phyloP scores from a whole-genome alignment of 2,888 invertebrate species.

The Nysson spinosus region DNA sequence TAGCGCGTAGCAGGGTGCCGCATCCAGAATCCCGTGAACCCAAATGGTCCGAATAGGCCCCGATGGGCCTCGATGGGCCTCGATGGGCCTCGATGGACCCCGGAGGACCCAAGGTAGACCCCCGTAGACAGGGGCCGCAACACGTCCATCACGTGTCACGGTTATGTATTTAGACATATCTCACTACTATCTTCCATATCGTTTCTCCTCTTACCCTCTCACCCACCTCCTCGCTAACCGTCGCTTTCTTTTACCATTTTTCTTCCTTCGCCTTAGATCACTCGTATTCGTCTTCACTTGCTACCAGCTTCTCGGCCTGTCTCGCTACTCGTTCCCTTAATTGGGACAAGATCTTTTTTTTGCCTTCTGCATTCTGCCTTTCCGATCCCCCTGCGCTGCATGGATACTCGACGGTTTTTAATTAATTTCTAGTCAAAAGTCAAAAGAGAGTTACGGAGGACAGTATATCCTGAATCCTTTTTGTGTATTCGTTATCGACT shows the following conservation, averaged over 20 bases:
- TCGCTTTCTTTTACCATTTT: conserved; percentile 36
- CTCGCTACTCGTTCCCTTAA: conserved; percentile 2
- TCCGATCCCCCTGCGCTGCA: too few species aligned
- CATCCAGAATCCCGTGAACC: conserved; percentile 61
- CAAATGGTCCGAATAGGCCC: conserved; percentile 47
- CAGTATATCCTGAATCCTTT: too few species aligned
- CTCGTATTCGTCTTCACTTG: conserved; percentile 44
- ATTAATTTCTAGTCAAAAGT: neutral
- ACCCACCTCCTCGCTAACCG: conserved; percentile 14
- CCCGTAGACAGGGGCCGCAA: conserved; percentile 73
- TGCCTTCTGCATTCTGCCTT: too few species aligned
- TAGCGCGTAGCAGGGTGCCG: conserved; percentile 75
- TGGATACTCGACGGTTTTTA: conserved; percentile 11
- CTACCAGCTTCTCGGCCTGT: conserved; percentile 38
- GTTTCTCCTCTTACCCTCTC: conserved; percentile 39
- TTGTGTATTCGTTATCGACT: too few species aligned
- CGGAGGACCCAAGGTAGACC: conserved; percentile 58
- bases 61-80: conserved; percentile 41
- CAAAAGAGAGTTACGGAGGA: too few species aligned
- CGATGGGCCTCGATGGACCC: conserved; percentile 41
- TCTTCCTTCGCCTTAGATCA: conserved; percentile 28
- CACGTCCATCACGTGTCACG: conserved; percentile 76
- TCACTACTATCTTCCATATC: conserved; percentile 62
- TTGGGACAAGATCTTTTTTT: conserved; percentile 23
- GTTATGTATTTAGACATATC: conserved; percentile 76